A percentile compares a stretch with the other conserved stretches of the same genome.
Conservation (phyloP, 2,888 invertebrate species). For the Axea sp. region DNA sequence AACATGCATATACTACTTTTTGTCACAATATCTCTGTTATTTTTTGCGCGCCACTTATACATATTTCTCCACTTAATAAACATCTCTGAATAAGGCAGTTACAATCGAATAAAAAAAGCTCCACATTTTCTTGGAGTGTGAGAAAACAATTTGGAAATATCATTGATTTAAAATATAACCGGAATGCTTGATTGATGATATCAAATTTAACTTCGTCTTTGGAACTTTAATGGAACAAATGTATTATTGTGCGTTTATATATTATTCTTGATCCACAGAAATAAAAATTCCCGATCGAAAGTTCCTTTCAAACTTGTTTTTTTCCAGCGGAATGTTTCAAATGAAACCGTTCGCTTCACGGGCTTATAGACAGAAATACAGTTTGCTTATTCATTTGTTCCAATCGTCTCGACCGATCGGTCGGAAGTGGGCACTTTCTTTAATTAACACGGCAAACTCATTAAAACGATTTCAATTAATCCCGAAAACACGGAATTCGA, state of each 20-base stretch:
- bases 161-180: constrained; percentile 15
- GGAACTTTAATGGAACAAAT: constrained; percentile 17
- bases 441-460: constrained; percentile 60
- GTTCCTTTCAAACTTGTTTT: no score
- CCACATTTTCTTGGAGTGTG: constrained; percentile 6
- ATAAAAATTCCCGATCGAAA: neutral
- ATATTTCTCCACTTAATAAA: no score
- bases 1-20: no score
- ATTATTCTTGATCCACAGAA: neutral
- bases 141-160: constrained; percentile 13
- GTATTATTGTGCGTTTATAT: no score
- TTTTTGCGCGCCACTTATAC: no score
- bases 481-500: constrained; percentile 55
- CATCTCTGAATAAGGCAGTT: no score
- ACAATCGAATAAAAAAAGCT: neutral
- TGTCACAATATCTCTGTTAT: no score
- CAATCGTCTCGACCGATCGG: constrained; percentile 46
- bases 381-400: constrained; percentile 24
- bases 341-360: no score
- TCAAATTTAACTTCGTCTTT: constrained; percentile 11
- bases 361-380: no score
- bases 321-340: no score
- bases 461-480: constrained; percentile 58
- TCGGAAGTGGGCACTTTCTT: constrained; percentile 38
- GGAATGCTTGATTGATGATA: constrained; percentile 23